Base-by-base conservation (phyloP, 1,140 invertebrate genomes). In the Parapsyche elsis region DNA sequence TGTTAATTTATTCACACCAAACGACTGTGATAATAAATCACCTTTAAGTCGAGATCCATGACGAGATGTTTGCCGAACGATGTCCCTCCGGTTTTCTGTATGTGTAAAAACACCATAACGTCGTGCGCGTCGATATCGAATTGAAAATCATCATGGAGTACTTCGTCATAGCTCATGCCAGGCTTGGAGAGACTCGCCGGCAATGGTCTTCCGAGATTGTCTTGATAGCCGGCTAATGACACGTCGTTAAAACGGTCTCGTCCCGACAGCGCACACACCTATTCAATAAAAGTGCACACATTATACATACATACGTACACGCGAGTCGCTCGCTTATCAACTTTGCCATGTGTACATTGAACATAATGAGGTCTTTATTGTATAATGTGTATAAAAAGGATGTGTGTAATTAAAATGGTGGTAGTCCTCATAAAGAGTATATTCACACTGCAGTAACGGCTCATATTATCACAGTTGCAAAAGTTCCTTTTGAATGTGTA, bases 51-150 rank as follows among this genome's bases (percentile, higher is more conserved):
- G 83, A 99, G 91, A 91, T 98, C 96, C 89, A 95, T 94, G 53
- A 98, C 97, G 79, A 99, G 91, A 89, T 99, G 97, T 85, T 94
- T 94, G 10, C 97, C 97, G 88, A 99, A 99, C 1, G 95, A 94
- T n/a, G 97, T 98, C 24, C 95, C 95, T 26, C 91, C 91, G 12
- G 90, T 92, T 85, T 99, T 99, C 88, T 99, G 98, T 88, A 99
- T 99, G 86, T 99, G 98, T 59, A 99, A 89, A 87, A 99, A 99
- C 19, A 99, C 97, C 90, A 99, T 95, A 19, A 99, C 98, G 90
- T 99, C 98, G 84, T 95, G 93, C 7, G 94, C 94, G 86, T 95
- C 94, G 85, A 98, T 94, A 86, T 96, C 94, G 88, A 96, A 96
- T 83, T 94, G 91, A 87, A 95, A 95, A 86, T 95, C 94, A 86